A percentile compares a stretch with the other conserved stretches of the same genome.
These are phyloP conservation scores for Himantopus leucocephalus DNA, from an alignment of 2,113 vertebrate species.

Conservation along the genomic window DNA sequence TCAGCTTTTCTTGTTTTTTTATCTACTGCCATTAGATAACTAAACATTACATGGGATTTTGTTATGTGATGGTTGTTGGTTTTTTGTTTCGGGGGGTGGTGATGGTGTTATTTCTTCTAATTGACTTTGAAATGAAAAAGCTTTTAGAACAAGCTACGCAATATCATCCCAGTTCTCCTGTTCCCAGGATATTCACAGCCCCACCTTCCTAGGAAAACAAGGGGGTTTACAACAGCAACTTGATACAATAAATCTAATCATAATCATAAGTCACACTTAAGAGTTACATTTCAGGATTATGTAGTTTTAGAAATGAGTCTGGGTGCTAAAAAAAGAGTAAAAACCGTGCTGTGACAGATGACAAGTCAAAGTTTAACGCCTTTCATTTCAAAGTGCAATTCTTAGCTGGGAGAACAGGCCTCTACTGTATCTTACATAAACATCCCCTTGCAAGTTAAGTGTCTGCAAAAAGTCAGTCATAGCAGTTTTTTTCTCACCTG, in stretches of 20 bases:
- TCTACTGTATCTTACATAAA: neutral
- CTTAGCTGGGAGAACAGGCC: neutral
- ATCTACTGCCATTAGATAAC: slow-evolving; percentile 40
- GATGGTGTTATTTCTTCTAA: neutral
- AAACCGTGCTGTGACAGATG: neutral
- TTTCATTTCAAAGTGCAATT: neutral
- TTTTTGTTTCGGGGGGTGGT: neutral
- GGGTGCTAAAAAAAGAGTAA: neutral
- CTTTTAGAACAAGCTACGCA: neutral
- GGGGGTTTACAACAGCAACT: neutral
- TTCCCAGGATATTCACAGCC: neutral
- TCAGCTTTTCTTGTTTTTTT: slow-evolving; percentile 5
- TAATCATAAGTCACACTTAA: slow-evolving; percentile 1
- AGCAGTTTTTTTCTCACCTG: neutral
- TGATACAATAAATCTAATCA: slow-evolving; percentile 9
- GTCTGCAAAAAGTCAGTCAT: neutral
- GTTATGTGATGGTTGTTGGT: neutral
- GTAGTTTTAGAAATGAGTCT: neutral
- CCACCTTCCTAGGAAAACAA: neutral
- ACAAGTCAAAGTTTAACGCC: neutral
- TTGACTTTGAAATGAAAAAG: neutral
- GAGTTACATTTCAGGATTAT: neutral
- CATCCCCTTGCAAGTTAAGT: neutral
- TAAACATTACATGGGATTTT: neutral
- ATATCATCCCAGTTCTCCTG: neutral